phyloP scores from a whole-genome alignment of 2,113 vertebrate species.

The Lethenteron reissneri region DNA sequence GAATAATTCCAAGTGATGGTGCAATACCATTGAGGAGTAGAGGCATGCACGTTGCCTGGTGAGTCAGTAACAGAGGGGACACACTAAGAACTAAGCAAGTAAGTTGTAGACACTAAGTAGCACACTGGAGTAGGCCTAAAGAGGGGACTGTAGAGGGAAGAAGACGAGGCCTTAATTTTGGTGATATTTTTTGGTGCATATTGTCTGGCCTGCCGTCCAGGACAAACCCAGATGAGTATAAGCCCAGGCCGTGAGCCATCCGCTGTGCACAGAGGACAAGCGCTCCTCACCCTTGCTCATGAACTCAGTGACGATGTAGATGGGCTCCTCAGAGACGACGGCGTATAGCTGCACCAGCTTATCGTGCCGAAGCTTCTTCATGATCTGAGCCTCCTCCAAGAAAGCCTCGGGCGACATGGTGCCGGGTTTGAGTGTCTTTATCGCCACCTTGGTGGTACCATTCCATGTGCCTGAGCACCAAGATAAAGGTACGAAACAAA shows the following conservation, averaged over 20 bases:
- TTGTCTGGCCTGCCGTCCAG: no score
- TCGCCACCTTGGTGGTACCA: constrained; percentile 93
- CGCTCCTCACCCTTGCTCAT: constrained; percentile 62
- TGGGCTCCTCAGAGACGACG: constrained; percentile 87
- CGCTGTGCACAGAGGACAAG: neutral
- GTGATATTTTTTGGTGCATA: no score
- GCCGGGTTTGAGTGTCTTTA: constrained; percentile 89
- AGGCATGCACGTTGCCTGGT: no score
- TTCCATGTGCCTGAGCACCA: constrained; percentile 68
- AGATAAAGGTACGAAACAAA: neutral
- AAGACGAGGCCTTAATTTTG: no score
- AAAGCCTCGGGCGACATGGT: constrained; percentile 97
- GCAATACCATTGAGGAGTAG: no score
- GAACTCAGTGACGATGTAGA: constrained; percentile 92
- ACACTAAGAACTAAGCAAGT: no score
- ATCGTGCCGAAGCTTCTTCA: constrained; percentile 92
- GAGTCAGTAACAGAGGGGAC: no score
- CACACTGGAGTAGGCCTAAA: no score
- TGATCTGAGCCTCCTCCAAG: constrained; percentile 93
- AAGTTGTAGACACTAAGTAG: no score
- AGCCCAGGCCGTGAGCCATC: neutral
- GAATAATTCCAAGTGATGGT: no score
- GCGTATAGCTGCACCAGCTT: constrained; percentile 92
- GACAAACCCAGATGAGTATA: no score
- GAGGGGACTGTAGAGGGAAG: no score